Conservation (phyloP, 2,113 vertebrate species). For the Tor tambroides region DNA sequence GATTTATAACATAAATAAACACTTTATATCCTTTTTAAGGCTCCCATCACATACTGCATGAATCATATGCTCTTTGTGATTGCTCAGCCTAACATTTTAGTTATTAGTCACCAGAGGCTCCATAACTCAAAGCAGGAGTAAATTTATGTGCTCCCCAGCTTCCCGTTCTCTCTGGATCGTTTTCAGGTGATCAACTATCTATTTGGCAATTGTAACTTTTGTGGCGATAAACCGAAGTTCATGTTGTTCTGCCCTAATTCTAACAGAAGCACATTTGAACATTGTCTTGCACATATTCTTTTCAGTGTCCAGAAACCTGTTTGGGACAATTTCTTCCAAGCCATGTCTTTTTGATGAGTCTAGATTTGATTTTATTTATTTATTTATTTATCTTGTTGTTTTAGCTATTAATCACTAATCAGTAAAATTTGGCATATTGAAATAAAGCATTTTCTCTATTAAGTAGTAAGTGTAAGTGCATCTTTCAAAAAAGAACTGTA, state of each 20-base stretch:
- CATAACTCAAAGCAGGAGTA: slow-evolving; percentile 10
- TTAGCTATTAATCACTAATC: no score
- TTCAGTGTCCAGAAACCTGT: background rate
- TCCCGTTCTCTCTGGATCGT: background rate
- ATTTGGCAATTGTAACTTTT: slow-evolving; percentile 1
- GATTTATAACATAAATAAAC: slow-evolving; percentile 2
- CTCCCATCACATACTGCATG: background rate
- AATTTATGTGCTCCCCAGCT: slow-evolving; percentile 14
- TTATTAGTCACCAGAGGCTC: slow-evolving; percentile 25
- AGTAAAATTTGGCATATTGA: background rate
- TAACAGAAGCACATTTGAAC: background rate
- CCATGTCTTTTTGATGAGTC: background rate
- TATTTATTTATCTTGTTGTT: background rate
- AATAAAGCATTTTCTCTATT: background rate
- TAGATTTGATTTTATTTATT: background rate
- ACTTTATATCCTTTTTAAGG: slow-evolving; percentile 4
- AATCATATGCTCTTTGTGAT: slow-evolving; percentile 1
- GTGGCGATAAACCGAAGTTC: background rate
- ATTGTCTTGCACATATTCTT: background rate
- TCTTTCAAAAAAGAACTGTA: background rate
- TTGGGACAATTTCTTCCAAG: background rate
- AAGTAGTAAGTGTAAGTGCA: background rate
- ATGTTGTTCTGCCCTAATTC: background rate
- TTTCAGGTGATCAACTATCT: background rate
- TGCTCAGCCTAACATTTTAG: slow-evolving; percentile 9